Base-by-base conservation (phyloP, 1,140 invertebrate species). In the Nebria ingens region DNA sequence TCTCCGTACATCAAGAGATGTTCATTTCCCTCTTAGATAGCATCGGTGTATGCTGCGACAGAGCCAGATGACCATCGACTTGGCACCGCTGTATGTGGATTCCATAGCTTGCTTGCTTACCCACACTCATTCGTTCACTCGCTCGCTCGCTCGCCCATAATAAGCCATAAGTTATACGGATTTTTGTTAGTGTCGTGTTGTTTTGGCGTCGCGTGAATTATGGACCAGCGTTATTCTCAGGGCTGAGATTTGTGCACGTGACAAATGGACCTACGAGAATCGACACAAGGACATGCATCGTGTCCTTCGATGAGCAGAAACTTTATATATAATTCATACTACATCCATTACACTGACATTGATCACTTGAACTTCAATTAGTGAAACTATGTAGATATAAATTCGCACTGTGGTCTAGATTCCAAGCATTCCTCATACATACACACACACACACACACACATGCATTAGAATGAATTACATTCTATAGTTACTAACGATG, bases 171-270 rank as follows among this genome's bases (percentile, higher is more conserved):
- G 62, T 69, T 65, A 66, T 59, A 62, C 52, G 59, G 60, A 67
- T 64, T 66, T 66, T 64, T 66, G 59, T 62, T 56, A 59, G 56
- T 62, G 64, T 68, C 67, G 63, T 64, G 64, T 67, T 70, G 68
- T 70, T 70, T 70, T 68, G 66, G 68, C 65, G 63, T 65, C 45
- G 25, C 38, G 64, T 68, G 67, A 70, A 63, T 70, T 70, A 70
- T 67, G 65, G 59, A 64, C 63, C 64, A 67, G 65, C 63, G 66
- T 64, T 65, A 65, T 63, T 59, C 57, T 60, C 55, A 59, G 53
- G 61, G 61, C 61, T 60, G 62, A 60, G 63, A 61, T 64, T 62
- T 58, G 57, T 21, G 49, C 34, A 63, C 19, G 51, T 66, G 64
- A 66, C 64, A 66, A 66, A 66, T 63, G 64, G 58, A 54, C 25